phyloP scores from a whole-genome alignment of 2,113 vertebrate genomes.

The Nyctibius bracteatus region DNA sequence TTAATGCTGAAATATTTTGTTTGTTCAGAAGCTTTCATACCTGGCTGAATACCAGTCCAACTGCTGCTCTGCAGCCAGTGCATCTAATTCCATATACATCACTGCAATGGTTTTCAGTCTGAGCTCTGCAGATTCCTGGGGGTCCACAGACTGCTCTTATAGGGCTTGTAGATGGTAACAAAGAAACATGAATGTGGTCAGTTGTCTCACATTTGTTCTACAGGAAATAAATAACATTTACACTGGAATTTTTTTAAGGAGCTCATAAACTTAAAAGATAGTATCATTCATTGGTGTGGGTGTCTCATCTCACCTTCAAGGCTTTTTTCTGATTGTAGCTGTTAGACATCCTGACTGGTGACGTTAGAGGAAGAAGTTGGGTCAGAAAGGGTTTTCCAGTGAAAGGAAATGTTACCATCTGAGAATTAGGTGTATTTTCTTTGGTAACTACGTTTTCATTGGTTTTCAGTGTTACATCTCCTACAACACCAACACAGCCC shows the following conservation, averaged over 20 bases:
- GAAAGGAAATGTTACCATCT: neutral
- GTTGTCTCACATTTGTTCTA: neutral
- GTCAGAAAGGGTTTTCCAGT: neutral
- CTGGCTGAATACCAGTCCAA: neutral
- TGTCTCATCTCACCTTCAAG: neutral
- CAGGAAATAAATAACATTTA: neutral
- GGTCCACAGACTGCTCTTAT: neutral
- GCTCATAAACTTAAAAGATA: neutral
- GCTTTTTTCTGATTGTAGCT: neutral
- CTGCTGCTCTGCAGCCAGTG: neutral
- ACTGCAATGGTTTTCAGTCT: neutral
- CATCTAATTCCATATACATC: neutral
- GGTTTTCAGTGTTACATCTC: neutral
- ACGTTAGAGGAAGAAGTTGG: neutral
- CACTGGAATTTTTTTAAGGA: neutral
- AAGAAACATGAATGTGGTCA: neutral
- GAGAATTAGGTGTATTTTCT: neutral
- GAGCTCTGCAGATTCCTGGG: neutral
- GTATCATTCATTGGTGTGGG: neutral
- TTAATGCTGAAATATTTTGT: neutral
- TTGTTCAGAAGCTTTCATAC: neutral
- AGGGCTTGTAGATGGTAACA: neutral
- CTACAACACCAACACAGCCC: neutral
- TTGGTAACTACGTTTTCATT: neutral
- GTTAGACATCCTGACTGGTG: neutral